Conservation (phyloP, 2,113 vertebrate species). For the Notothenia coriiceps region DNA sequence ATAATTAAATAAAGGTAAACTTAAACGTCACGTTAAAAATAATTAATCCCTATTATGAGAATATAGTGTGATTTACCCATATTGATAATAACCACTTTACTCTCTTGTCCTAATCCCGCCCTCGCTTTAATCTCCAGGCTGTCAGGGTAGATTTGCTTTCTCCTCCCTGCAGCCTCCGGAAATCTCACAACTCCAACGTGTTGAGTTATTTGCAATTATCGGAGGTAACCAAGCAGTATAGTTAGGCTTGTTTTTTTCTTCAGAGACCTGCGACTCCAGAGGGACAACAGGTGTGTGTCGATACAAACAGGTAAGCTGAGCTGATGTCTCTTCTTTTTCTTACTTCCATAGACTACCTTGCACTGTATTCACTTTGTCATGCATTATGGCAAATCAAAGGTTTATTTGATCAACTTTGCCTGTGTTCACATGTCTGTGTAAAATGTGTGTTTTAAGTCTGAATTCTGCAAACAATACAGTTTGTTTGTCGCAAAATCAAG, state of each 20-base stretch:
- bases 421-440: not conserved
- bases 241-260: too few species aligned
- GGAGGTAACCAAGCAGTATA: not conserved
- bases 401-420: not conserved
- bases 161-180: not conserved
- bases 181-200: constrained; percentile 1
- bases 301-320: constrained; percentile 43
- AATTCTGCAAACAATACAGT: not conserved
- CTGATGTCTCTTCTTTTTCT: not conserved
- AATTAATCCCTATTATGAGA: too few species aligned
- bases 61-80: too few species aligned
- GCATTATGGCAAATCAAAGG: not conserved
- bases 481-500: not conserved
- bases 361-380: not conserved
- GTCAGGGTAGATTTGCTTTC: not conserved
- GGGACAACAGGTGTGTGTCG: constrained; percentile 29
- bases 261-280: not conserved
- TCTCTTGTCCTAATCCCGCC: too few species aligned
- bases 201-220: too few species aligned
- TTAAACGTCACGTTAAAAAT: too few species aligned
- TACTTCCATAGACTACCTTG: not conserved
- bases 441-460: not conserved
- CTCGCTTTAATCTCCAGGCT: not conserved
- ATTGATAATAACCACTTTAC: too few species aligned
- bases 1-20: too few species aligned